Evolutionary conservation across 2,888 invertebrate species (phyloP).

Genomic region (Strigamia maritima): DNA sequence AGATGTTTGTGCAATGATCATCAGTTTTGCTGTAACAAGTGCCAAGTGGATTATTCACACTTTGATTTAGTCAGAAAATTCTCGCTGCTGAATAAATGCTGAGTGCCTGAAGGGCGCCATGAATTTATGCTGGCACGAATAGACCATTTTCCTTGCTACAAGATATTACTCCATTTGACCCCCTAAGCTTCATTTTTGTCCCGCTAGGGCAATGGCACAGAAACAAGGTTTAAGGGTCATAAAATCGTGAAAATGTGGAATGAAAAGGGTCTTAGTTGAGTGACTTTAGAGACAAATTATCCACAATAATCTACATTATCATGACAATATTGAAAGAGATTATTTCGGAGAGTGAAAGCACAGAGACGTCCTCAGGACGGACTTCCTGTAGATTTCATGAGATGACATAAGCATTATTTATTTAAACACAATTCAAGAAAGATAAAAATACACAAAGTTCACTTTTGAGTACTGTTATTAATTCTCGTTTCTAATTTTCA

Average conservation of each 20-base stretch:
- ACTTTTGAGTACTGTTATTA: too few relatives aligned
- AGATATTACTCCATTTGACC: constrained; percentile 10
- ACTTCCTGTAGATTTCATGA: too few relatives aligned
- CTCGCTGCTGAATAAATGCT: neutral
- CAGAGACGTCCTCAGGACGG: too few relatives aligned
- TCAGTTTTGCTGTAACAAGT: neutral
- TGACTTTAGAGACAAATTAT: neutral
- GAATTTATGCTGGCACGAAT: constrained; percentile 15
- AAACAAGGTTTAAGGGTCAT: neutral
- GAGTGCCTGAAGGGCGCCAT: neutral
- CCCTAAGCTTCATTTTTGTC: neutral
- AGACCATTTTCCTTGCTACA: neutral
- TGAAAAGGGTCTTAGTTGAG: neutral
- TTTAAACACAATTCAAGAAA: too few relatives aligned
- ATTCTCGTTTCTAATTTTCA: too few relatives aligned
- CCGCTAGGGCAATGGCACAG: neutral
- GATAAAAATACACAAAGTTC: too few relatives aligned
- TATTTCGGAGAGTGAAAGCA: too few relatives aligned
- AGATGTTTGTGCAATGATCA: neutral
- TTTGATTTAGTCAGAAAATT: neutral
- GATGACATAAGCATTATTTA: too few relatives aligned
- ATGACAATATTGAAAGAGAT: too few relatives aligned
- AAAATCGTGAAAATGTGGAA: neutral
- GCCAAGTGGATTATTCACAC: neutral
- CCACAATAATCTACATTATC: neutral